Conservation (phyloP, 1,140 invertebrate genomes). For the Sminthurides bifidus region DNA sequence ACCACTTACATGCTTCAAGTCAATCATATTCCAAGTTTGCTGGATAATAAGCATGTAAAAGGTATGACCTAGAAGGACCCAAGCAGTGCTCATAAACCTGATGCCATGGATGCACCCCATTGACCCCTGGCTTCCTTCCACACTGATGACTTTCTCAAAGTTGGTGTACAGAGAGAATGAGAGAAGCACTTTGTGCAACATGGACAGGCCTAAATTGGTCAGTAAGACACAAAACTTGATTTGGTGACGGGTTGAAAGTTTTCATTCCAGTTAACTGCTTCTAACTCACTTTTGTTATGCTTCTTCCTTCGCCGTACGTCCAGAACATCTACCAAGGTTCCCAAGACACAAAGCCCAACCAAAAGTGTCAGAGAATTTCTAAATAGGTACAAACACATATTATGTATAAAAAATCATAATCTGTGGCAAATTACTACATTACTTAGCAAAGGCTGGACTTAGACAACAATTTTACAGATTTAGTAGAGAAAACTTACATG, state of each 20-base stretch:
- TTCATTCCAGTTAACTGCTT: not conserved
- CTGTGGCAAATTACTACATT: not conserved
- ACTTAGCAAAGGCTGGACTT: not conserved
- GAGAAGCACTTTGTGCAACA: not conserved
- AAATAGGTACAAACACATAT: not conserved
- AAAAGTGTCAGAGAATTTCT: not conserved
- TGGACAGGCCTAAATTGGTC: not conserved
- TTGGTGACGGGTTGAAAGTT: no score
- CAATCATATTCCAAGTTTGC: conserved; percentile 1
- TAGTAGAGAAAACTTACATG: no score
- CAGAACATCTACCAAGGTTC: not conserved
- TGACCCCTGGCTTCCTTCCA: conserved; percentile 23
- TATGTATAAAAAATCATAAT: not conserved
- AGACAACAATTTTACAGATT: no score
- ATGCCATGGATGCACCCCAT: conserved; percentile 36
- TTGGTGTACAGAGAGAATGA: conserved; percentile 38
- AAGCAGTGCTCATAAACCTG: conserved; percentile 40
- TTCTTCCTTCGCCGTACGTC: not conserved
- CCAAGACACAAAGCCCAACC: not conserved
- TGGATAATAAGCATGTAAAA: conserved; percentile 5
- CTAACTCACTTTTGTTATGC: not conserved
- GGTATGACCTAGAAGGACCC: conserved; percentile 44
- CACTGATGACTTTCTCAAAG: conserved; percentile 35
- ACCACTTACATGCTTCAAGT: not conserved
- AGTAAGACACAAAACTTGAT: not conserved